phyloP scores from a whole-genome alignment of 2,888 invertebrate genomes.

The Rhyacophila evoluta region DNA sequence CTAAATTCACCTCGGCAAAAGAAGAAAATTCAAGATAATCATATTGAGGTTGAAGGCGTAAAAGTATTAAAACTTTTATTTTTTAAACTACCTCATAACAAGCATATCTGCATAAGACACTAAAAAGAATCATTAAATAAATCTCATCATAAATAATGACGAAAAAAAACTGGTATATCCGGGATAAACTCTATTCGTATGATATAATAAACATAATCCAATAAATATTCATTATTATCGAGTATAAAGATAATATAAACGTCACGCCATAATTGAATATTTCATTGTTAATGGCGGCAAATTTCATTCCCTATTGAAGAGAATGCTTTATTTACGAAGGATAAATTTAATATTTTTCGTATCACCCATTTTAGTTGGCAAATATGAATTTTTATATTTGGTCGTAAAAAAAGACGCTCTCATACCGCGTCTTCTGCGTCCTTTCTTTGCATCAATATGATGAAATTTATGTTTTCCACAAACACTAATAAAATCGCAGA shows the following conservation, averaged over 20 bases:
- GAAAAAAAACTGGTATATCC: no score
- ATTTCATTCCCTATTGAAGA: background rate
- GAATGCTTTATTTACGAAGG: constrained; percentile 23
- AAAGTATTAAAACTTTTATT: no score
- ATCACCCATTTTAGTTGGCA: constrained; percentile 48
- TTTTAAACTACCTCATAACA: no score
- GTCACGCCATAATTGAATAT: constrained; percentile 5
- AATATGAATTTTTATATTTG: constrained; percentile 51
- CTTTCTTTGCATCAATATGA: constrained; percentile 36
- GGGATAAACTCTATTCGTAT: background rate
- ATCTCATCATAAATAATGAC: no score
- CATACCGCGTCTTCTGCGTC: constrained; percentile 10
- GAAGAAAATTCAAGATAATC: no score
- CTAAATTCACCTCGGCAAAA: no score
- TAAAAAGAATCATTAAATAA: no score
- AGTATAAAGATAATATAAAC: constrained; percentile 10
- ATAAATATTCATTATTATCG: background rate
- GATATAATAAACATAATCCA: background rate
- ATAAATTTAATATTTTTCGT: constrained; percentile 44
- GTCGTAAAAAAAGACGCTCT: constrained; percentile 45
- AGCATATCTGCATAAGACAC: no score
- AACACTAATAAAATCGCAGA: constrained; percentile 36
- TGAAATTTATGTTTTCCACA: constrained; percentile 36
- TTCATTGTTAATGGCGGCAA: constrained; percentile 16
- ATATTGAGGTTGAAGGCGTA: no score